Percentiles rank a stretch among this genome's conserved stretches.
Evolutionary conservation across 2,888 invertebrate species (phyloP).

Genomic region (Crioceris asparagi): DNA sequence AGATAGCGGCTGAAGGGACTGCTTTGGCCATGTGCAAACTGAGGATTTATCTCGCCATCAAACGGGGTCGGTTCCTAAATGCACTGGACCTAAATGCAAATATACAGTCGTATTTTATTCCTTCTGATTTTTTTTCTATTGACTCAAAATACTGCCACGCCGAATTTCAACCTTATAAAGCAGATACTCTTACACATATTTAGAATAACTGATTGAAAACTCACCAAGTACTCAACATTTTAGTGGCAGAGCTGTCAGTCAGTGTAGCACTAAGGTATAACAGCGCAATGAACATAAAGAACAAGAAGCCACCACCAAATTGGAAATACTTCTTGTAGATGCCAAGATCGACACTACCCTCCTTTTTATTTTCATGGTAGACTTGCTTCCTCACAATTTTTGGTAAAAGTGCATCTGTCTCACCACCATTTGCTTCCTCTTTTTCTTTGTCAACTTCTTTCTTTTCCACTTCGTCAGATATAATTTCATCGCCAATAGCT

Average conservation of each 20-base stretch:
- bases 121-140: too few relatives aligned
- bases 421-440: conserved; percentile 45
- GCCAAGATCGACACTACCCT: conserved; percentile 23
- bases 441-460: conserved; percentile 3
- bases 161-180: too few relatives aligned
- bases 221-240: conserved; percentile 27
- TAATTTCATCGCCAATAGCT: conserved; percentile 13
- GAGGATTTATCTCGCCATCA: too few relatives aligned
- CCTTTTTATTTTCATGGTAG: conserved; percentile 26
- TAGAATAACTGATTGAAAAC: too few relatives aligned
- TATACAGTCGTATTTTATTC: too few relatives aligned
- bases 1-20: too few relatives aligned
- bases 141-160: too few relatives aligned
- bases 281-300: conserved; percentile 19
- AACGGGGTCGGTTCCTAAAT: too few relatives aligned
- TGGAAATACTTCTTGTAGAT: conserved; percentile 27
- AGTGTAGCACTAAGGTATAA: conserved; percentile 23
- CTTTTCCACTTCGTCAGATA: conserved; percentile 7
- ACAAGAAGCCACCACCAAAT: conserved; percentile 25
- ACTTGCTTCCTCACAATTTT: conserved; percentile 18
- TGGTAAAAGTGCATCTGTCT: conserved; percentile 12
- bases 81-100: too few relatives aligned
- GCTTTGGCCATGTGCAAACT: too few relatives aligned
- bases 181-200: too few relatives aligned
- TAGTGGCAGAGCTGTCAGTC: conserved; percentile 22